A percentile compares a stretch with the other conserved stretches of the same genome.
Evolutionary conservation across 1,140 invertebrate genomes (phyloP).

Genomic region (Araneus ventricosus): DNA sequence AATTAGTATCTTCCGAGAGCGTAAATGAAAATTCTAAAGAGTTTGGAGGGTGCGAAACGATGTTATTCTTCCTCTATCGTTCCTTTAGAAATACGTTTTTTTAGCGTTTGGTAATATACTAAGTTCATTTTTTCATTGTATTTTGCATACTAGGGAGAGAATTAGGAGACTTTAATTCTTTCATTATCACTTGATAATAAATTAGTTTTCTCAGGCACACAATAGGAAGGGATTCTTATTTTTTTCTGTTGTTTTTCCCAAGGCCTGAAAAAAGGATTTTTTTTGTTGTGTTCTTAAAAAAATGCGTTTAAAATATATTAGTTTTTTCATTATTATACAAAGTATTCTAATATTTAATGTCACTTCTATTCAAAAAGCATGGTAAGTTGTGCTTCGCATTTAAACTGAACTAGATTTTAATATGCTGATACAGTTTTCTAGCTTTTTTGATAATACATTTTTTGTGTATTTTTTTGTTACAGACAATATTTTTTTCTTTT

Average conservation of each 20-base stretch:
- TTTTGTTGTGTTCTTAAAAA: neutral
- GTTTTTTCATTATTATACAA: neutral
- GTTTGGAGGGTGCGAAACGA: neutral
- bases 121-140: neutral
- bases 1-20: constrained; percentile 30
- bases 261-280: neutral
- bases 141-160: neutral
- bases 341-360: constrained; percentile 13
- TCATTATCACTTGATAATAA: constrained; percentile 32
- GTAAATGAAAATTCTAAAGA: constrained; percentile 44
- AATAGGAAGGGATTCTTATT: neutral
- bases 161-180: constrained; percentile 23
- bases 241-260: neutral
- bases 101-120: neutral
- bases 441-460: neutral
- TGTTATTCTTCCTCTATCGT: neutral
- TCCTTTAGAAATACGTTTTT: constrained; percentile 12
- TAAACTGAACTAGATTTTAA: neutral
- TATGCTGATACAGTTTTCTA: neutral
- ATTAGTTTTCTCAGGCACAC: constrained; percentile 1
- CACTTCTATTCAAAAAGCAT: neutral
- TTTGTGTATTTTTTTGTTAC: neutral
- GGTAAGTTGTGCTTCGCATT: neutral
- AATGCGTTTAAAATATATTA: constrained; percentile 10
- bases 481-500: neutral